These are phyloP conservation scores for Eulemur mongoz DNA, from an alignment of 2,797 vertebrate species.

Conservation along the genomic window DNA sequence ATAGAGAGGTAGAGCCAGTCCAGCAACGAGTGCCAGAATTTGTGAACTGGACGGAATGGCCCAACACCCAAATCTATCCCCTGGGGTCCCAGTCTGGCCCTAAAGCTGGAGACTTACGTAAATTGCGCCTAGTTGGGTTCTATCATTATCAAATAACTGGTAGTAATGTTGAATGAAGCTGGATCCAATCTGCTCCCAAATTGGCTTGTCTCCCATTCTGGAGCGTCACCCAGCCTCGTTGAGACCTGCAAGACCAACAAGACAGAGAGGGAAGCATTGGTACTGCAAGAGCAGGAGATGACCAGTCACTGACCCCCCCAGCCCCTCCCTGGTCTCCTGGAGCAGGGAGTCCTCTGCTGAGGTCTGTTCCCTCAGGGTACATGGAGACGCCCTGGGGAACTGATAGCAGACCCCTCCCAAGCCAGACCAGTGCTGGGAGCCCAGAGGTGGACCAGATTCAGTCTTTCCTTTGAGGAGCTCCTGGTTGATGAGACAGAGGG, in stretches of 20 bases:
- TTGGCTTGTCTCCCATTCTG: conserved; percentile 98
- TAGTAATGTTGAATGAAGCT: conserved; percentile 99
- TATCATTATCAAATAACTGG: conserved; percentile 95
- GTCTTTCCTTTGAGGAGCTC: background rate
- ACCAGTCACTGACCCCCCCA: background rate
- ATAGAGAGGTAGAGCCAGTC: background rate
- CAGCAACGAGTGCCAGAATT: background rate
- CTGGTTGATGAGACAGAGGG: background rate
- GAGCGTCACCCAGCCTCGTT: conserved; percentile 88
- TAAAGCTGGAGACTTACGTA: conserved; percentile 91
- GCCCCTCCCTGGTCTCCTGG: background rate
- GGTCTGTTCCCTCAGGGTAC: background rate
- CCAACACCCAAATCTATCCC: background rate
- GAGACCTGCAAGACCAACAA: conserved; percentile 85
- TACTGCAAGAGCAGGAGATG: background rate
- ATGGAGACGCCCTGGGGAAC: background rate
- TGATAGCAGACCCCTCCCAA: background rate
- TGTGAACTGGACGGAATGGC: background rate
- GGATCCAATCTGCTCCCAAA: conserved; percentile 99
- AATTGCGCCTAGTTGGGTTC: conserved; percentile 95
- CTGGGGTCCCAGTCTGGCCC: background rate
- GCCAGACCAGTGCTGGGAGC: background rate
- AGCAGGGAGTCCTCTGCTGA: conserved; percentile 16
- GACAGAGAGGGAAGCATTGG: conserved; percentile 48
- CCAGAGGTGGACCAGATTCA: background rate